Base-by-base conservation (phyloP, 2,888 invertebrate species). In the Lasioglossum figueresi region DNA sequence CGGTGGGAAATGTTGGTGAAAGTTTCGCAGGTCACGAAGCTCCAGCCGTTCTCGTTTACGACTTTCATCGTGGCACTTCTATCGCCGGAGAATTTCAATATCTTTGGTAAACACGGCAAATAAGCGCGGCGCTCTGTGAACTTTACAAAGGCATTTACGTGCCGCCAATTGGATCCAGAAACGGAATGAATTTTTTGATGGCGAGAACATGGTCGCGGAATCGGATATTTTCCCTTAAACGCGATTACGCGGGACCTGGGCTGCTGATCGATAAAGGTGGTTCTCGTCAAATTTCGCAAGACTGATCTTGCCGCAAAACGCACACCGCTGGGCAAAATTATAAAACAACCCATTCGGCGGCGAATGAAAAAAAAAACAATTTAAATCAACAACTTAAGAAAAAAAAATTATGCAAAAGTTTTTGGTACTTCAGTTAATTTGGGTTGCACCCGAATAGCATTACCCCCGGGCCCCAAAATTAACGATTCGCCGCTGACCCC, bases 21-120 rank as follows among this genome's bases (percentile, higher is more conserved):
- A 84, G 82, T 86, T 80, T 77, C 74, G 76, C 75, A 66, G 68
- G 43, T 74, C 43, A 79, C 63, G 40, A 82, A 80, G 40, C 77
- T 84, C n/a, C 40, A 8, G 59, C 40, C 43, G 37, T 19, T 48
- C 52, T 45, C 66, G 45, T 73, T 68, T 40, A 74, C 76, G 79
- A 52, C 74, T 37, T 82, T 40, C 68, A n/a, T 71, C 31, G 52
- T 45, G 43, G 34, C 48, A 80, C 48, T 12, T 14, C 10, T 63
- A 27, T 31, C 63, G 16, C 16, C n/a, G 27, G 31, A 23, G 63
- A 76, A 37, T 75, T 79, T 73, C 78, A 52, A 52, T 71, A 23
- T 43, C 59, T 59, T 82, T 8, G 75, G 45, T 34, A 40, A 78
- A 70, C 63, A 68, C 40, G 40, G 66, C 2, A 59, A 34, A 76